phyloP scores from a whole-genome alignment of 2,888 invertebrate genomes.

The Pristionchus exspectatus region DNA sequence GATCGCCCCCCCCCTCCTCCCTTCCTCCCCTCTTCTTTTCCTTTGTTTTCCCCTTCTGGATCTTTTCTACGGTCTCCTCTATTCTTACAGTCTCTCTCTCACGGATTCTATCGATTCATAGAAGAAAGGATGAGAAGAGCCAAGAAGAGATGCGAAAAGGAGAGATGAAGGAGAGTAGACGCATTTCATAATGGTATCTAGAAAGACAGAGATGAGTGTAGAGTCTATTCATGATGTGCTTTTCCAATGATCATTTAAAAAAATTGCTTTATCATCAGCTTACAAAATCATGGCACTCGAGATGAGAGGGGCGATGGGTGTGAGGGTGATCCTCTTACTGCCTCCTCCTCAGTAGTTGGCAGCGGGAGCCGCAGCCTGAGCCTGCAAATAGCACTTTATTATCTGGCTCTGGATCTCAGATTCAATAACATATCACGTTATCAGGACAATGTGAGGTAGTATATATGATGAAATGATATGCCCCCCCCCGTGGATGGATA shows the following conservation, averaged over 20 bases:
- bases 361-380: neutral
- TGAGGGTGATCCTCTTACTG: neutral
- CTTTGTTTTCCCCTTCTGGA: neutral
- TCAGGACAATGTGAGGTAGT: too few relatives aligned
- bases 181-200: too few relatives aligned
- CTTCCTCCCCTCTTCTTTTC: neutral
- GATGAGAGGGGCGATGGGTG: neutral
- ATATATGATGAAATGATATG: too few relatives aligned
- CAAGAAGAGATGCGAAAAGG: too few relatives aligned
- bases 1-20: neutral
- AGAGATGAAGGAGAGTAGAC: neutral
- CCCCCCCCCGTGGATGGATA: neutral
- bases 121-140: neutral
- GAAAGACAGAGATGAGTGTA: too few relatives aligned
- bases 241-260: neutral
- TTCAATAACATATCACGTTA: too few relatives aligned
- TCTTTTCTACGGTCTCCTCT: neutral
- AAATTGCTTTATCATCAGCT: neutral
- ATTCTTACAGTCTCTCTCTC: neutral
- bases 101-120: neutral
- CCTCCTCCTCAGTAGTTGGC: neutral
- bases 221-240: too few relatives aligned
- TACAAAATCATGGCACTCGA: constrained; percentile 12
- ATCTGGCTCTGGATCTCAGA: neutral
- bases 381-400: neutral